phyloP scores from a whole-genome alignment of 2,888 invertebrate genomes.

The Pachydiplax longipennis region DNA sequence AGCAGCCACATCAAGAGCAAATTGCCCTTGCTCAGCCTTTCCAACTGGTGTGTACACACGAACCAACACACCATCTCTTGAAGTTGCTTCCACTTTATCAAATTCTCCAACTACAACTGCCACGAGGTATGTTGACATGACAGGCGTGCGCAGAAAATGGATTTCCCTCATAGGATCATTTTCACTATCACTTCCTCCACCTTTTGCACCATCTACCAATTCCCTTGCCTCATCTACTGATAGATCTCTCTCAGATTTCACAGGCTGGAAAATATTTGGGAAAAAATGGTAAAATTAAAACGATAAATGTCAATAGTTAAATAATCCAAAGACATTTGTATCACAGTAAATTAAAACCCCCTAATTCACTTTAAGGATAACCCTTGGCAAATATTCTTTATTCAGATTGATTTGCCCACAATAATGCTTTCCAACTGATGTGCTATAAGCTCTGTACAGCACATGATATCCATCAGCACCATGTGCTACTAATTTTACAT shows the following conservation, averaged over 20 bases:
- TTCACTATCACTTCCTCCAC: slow-evolving; percentile 61
- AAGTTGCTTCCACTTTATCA: slow-evolving; percentile 87
- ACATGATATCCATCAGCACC: too few relatives aligned
- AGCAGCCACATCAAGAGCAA: slow-evolving; percentile 91
- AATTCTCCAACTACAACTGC: slow-evolving; percentile 95
- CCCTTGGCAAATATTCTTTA: too few relatives aligned
- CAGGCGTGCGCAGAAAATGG: slow-evolving; percentile 67
- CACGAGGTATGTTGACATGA: slow-evolving; percentile 95
- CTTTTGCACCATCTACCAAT: slow-evolving; percentile 51
- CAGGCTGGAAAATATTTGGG: slow-evolving; percentile 56
- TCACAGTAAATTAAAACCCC: too few relatives aligned
- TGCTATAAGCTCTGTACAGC: too few relatives aligned
- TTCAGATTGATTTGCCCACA: too few relatives aligned
- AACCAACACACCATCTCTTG: slow-evolving; percentile 81
- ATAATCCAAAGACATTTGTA: too few relatives aligned
- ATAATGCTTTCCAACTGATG: too few relatives aligned
- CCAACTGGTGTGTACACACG: slow-evolving; percentile 88
- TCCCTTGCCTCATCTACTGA: slow-evolving; percentile 65
- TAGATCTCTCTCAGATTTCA: slow-evolving; percentile 54
- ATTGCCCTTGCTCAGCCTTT: slow-evolving; percentile 89
- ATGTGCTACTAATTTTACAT: too few relatives aligned
- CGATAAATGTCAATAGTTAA: too few relatives aligned
- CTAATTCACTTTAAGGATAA: too few relatives aligned
- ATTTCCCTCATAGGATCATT: not conserved
- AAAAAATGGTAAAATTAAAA: too few relatives aligned